phyloP scores from a whole-genome alignment of 2,888 invertebrate species.

The Lepidonotus clava region DNA sequence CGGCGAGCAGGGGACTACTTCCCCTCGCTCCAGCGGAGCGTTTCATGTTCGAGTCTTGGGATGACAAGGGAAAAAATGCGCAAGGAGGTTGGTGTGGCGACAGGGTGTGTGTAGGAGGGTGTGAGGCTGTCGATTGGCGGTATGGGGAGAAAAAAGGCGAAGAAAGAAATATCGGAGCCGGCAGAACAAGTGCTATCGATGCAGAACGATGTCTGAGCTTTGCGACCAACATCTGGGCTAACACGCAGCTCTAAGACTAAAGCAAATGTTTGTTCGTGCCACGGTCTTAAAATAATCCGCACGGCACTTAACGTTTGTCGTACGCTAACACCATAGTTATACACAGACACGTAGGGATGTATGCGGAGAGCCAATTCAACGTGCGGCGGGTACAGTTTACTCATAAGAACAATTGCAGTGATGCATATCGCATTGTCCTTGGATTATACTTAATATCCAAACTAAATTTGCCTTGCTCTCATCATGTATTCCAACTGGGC shows the following conservation, averaged over 20 bases:
- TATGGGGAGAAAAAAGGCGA: neutral
- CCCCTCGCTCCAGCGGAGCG: conserved; percentile 23
- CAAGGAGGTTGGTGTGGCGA: neutral
- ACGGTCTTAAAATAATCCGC: neutral
- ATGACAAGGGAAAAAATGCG: neutral
- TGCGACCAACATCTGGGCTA: neutral
- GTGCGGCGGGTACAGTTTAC: no score
- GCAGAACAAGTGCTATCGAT: neutral
- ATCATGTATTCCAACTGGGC: no score
- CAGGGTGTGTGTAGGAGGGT: neutral
- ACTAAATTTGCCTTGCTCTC: no score
- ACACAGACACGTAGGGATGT: no score
- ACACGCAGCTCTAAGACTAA: neutral
- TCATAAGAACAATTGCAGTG: no score
- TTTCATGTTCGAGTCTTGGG: neutral
- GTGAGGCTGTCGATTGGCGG: neutral
- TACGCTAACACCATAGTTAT: no score
- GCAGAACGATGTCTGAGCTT: neutral
- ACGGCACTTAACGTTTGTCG: neutral
- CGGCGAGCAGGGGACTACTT: conserved; percentile 38
- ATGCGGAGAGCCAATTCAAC: no score
- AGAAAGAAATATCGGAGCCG: neutral
- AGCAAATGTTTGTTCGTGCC: neutral
- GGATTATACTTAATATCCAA: no score
- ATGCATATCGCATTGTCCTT: no score